Evolutionary conservation across 1,140 invertebrate species (phyloP).

Genomic region (Drosophila seguyi): DNA sequence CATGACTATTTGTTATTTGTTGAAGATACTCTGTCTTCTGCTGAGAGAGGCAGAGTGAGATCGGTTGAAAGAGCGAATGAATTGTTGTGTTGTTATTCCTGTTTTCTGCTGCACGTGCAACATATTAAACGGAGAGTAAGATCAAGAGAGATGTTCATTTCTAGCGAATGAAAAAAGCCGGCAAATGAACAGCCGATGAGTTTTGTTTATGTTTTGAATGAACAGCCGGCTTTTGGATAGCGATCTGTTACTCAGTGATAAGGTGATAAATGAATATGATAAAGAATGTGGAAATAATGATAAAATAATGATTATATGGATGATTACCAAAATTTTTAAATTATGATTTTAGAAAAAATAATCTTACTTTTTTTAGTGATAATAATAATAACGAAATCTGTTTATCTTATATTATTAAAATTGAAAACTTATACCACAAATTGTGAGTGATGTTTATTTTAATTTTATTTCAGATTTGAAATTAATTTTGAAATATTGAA

Average conservation of each 20-base stretch:
- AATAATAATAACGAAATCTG: neutral
- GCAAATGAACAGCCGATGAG: conserved; percentile 54
- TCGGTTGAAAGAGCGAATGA: neutral
- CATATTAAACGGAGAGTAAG: neutral
- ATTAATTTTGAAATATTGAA: neutral
- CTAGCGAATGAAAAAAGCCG: conserved; percentile 54
- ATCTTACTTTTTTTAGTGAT: neutral
- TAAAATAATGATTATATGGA: neutral
- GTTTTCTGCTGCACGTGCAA: conserved; percentile 56
- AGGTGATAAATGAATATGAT: neutral
- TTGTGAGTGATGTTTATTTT: too few species aligned
- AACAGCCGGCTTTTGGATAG: conserved; percentile 20
- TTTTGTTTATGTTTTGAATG: conserved; percentile 72
- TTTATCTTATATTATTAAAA: neutral
- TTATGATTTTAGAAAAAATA: neutral
- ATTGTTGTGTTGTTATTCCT: conserved; percentile 24
- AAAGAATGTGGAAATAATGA: neutral
- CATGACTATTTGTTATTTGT: neutral
- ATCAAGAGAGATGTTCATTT: conserved; percentile 18
- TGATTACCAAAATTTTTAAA: neutral
- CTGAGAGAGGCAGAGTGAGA: neutral
- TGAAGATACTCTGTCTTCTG: conserved; percentile 2
- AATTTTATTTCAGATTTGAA: too few species aligned
- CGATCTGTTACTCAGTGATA: neutral
- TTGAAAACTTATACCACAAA: neutral